Evolutionary conservation across 2,113 vertebrate species (phyloP).

Genomic region (Ceyx margarethae): DNA sequence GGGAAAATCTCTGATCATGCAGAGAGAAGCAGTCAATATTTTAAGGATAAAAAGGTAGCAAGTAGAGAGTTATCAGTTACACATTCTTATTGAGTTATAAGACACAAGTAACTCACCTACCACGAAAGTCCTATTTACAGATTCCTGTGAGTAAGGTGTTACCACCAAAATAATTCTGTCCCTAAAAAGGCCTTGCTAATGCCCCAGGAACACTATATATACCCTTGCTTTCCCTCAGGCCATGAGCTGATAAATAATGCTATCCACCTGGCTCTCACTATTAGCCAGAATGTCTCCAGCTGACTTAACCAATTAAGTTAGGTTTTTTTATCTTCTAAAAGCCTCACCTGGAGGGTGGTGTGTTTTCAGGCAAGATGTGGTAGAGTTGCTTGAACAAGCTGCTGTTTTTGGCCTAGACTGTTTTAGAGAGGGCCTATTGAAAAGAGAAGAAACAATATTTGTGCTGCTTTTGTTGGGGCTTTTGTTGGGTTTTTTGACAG

Average conservation of each 20-base stretch:
- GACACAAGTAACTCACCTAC: not conserved
- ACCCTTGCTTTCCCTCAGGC: not conserved
- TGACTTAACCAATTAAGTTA: not conserved
- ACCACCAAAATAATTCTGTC: too few species aligned
- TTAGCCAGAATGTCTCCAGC: not conserved
- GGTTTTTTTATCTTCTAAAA: not conserved
- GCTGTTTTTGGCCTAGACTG: rapidly evolving
- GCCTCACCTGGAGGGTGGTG: rapidly evolving
- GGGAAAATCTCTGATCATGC: not conserved
- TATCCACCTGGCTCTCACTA: not conserved
- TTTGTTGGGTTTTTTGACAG: rapidly evolving
- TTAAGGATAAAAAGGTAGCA: rapidly evolving
- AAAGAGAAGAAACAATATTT: rapidly evolving
- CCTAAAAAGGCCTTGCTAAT: rapidly evolving
- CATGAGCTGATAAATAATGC: not conserved
- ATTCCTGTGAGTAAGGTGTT: rapidly evolving
- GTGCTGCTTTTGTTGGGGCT: rapidly evolving
- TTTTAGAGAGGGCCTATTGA: rapidly evolving
- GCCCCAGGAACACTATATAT: rapidly evolving
- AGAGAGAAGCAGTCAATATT: rapidly evolving
- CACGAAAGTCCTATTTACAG: rapidly evolving
- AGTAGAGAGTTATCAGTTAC: rapidly evolving
- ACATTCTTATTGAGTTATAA: too few species aligned
- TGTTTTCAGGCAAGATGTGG: rapidly evolving
- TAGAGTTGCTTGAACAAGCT: rapidly evolving